A percentile compares a stretch with the other conserved stretches of the same genome.
phyloP scores from a whole-genome alignment of 2,888 invertebrate species.

The Morpho helenor region DNA sequence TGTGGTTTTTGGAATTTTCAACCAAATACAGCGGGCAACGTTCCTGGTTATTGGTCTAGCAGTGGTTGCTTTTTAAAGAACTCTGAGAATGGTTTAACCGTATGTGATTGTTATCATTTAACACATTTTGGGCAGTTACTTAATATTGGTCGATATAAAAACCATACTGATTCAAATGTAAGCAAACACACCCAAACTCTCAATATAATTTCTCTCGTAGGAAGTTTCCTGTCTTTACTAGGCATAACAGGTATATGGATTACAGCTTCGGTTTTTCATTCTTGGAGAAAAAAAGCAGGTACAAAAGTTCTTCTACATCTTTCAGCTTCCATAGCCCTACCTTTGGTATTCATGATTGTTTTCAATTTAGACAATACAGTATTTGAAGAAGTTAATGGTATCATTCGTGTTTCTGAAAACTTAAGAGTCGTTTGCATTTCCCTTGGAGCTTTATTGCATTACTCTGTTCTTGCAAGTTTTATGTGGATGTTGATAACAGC shows the following conservation, averaged over 20 bases:
- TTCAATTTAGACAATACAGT: constrained; percentile 55
- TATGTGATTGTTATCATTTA: constrained; percentile 78
- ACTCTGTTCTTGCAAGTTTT: constrained; percentile 83
- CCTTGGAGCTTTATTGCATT: constrained; percentile 82
- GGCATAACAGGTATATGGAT: constrained; percentile 79
- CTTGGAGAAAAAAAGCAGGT: constrained; percentile 81
- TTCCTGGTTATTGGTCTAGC: constrained; percentile 74
- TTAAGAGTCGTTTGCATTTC: constrained; percentile 67
- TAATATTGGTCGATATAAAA: constrained; percentile 35
- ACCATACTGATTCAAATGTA: constrained; percentile 25
- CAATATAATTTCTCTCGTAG: constrained; percentile 78
- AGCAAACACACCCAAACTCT: constrained; percentile 61
- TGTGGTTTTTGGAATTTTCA: constrained; percentile 81
- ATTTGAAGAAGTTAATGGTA: constrained; percentile 41
- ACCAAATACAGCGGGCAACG: constrained; percentile 30
- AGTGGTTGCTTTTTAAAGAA: constrained; percentile 70
- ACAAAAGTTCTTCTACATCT: constrained; percentile 83
- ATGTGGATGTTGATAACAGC: constrained; percentile 87
- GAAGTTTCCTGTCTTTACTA: constrained; percentile 78
- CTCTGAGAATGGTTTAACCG: constrained; percentile 41
- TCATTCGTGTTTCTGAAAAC: constrained; percentile 37
- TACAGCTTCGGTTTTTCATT: constrained; percentile 77
- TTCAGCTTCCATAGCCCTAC: constrained; percentile 80
- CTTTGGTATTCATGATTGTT: constrained; percentile 68
- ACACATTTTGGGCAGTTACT: constrained; percentile 81